Evolutionary conservation across 2,113 vertebrate species (phyloP).

Genomic region (Galemys pyrenaicus): DNA sequence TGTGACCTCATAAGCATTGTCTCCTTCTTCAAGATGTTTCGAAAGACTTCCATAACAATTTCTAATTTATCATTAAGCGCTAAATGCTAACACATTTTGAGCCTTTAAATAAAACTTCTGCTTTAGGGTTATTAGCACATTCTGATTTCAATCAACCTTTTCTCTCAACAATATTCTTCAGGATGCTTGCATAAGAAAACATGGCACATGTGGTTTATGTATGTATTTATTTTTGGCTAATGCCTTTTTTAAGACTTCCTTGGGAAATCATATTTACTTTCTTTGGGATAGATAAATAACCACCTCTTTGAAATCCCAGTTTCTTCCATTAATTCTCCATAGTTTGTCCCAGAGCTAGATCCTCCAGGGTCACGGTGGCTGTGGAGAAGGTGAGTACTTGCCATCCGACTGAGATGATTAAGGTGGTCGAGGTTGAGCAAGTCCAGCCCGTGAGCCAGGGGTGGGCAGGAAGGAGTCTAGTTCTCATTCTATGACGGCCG

Average conservation of each 20-base stretch:
- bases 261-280: background rate
- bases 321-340: background rate
- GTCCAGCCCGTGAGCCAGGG: background rate
- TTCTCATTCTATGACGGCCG: background rate
- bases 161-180: background rate
- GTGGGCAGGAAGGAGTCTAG: background rate
- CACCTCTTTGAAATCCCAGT: background rate
- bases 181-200: background rate
- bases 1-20: background rate
- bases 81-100: background rate
- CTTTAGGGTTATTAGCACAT: background rate
- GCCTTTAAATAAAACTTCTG: background rate
- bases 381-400: too few relatives aligned
- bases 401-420: background rate
- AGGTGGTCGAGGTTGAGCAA: background rate
- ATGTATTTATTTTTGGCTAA: background rate
- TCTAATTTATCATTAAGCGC: background rate
- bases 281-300: background rate
- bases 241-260: background rate
- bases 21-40: background rate
- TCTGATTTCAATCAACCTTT: background rate
- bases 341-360: background rate
- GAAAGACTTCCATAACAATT: slow-evolving; percentile 10
- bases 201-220: background rate
- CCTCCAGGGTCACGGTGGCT: too few relatives aligned